Evolutionary conservation across 2,113 vertebrate genomes (phyloP), one percentile per base, ranked within the genome.

Genomic region (Agelaius tricolor): DNA sequence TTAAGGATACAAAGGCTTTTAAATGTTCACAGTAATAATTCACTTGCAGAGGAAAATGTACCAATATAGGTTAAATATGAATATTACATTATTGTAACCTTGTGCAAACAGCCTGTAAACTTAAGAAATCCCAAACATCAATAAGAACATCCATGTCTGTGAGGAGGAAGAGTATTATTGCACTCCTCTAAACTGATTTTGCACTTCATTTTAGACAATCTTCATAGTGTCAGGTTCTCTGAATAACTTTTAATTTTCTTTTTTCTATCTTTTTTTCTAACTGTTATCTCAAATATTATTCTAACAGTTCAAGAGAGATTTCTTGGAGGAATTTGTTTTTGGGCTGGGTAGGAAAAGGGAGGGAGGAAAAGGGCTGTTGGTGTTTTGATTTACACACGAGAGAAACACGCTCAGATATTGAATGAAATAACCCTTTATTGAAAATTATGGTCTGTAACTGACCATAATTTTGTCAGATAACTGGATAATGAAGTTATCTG

Each of bases 311-410:
- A 6, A 92, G 31, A 49, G 35, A 82, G 15, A 37, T n/a, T 75
- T 72, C 9, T n/a, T 59, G 10, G 2, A 37, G 12, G 18, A 26
- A 10, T 47, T 26, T 37, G 37, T 37, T 44, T 47, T 10, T 3
- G 7, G 6, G 4, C 19, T 20, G 3, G 9, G 8, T 5, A 5
- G 5, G 11, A 2, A 57, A 20, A n/a, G 5, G 10, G 30, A 67
- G 4, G 4, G 4, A 10, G 2, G 2, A 17, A 27, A 17, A 55
- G 2, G 10, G 4, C 1, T 33, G 3, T 2, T 47, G 8, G 24
- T 58, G 35, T 68, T 85, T 79, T 89, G 15, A 10, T 87, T 89
- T 57, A 44, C 24, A 73, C 19, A 43, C 0, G 0, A 51, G 26
- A 10, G n/a, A 81, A 92, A 79, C 11, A 39, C 11, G 22, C 3